Evolutionary conservation across 2,888 invertebrate species (phyloP), one percentile per base, ranked within the genome.

Genomic region (Eupithecia vulgata): DNA sequence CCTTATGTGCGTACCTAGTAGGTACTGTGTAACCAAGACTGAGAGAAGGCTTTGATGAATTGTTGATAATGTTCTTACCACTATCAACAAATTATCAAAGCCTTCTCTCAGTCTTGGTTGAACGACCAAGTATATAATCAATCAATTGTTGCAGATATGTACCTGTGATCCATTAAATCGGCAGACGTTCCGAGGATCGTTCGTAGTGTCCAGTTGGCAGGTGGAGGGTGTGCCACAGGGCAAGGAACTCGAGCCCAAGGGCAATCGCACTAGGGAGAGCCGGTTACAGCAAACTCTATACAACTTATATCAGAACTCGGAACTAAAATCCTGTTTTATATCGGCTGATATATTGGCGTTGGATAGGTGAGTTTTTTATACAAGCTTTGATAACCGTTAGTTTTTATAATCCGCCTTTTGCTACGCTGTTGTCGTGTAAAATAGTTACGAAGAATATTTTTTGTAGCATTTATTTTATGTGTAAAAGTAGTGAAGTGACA

Each of bases 281-380:
- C 96, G 96, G 85, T 97, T 98, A 91, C 96, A 96, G 82, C 96
- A 97, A 85, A 95, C 96, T 78, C 95, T 98, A 77, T 96, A 97
- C 92, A 94, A 97, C 75, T 91, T 97, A 59, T 96, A 97, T 86
- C 95, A 96, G 73, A 95, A 96, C 81, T 98, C 98, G 71, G 95
- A 96, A 81, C 93, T 97, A 52, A 95, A 96, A 79, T 95, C 97
- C 80, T 96, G 97, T 73, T 98, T 97, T 87, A 95, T 97, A 76
- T 96, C 96, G 34, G 96, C 97, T 40, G 98, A 98, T 86, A 96
- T 98, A 72, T 94, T 98, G 69, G 98, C 98, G 34, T 95, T 98
- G 69, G 98, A 98, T 89, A 97, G 97, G 98, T 98, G 92, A 95
- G 95, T 68, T 48, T 70, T 30, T 37, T 12, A 64, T 21, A 21